These are phyloP conservation scores for Conomelus anceps DNA, from an alignment of 2,888 invertebrate species.

Conservation along the genomic window DNA sequence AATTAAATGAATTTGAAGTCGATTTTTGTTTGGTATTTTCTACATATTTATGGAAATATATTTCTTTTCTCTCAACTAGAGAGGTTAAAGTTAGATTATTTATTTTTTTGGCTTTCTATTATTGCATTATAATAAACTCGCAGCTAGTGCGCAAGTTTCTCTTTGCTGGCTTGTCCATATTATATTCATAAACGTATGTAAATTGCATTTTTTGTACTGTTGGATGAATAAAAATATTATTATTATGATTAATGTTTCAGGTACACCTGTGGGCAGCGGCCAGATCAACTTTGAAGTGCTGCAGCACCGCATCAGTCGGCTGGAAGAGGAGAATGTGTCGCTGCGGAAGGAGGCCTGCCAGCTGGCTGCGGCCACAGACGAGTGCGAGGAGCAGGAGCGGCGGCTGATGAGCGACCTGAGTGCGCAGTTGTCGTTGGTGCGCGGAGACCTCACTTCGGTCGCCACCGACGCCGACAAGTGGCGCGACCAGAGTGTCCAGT, in stretches of 20 bases:
- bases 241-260: too few species aligned
- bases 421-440: constrained; percentile 28
- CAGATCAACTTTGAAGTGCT: constrained; percentile 53
- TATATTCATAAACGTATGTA: too few species aligned
- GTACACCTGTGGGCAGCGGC: constrained; percentile 49
- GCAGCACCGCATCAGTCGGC: constrained; percentile 72
- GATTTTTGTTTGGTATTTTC: too few species aligned
- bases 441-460: constrained; percentile 28
- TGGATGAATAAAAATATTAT: too few species aligned
- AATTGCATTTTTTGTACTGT: not conserved
- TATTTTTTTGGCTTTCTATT: too few species aligned
- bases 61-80: too few species aligned
- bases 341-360: constrained; percentile 73
- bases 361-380: constrained; percentile 73
- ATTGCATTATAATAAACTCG: too few species aligned
- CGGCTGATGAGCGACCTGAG: constrained; percentile 36
- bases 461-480: constrained; percentile 31
- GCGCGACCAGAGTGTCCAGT: constrained; percentile 28
- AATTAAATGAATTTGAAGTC: too few species aligned
- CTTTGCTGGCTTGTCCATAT: too few species aligned
- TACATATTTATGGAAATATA: too few species aligned
- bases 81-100: too few species aligned
- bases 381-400: constrained; percentile 83
- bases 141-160: too few species aligned
- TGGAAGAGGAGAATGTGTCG: constrained; percentile 86